These are phyloP conservation scores for Globodera ellingtonae DNA, from an alignment of 1,140 invertebrate genomes.

Conservation along the genomic window DNA sequence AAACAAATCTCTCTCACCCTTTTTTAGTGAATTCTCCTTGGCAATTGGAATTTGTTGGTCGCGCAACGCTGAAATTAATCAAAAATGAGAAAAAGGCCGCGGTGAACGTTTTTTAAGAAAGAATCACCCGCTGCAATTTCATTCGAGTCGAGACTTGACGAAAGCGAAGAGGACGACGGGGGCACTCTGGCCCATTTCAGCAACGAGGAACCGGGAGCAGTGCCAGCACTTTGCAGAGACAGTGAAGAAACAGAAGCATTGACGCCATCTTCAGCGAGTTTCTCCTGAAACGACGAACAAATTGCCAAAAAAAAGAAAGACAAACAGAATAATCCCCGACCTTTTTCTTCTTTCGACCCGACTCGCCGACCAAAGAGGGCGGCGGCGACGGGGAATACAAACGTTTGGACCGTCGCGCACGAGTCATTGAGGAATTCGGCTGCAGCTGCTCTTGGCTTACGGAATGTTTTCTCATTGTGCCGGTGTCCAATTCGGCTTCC, in stretches of 20 bases:
- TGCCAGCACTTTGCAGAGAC: not conserved
- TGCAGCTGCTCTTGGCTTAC: not conserved
- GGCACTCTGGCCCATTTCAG: slow-evolving; percentile 28
- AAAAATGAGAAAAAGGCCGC: no score
- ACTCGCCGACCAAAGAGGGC: slow-evolving; percentile 17
- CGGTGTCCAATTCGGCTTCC: not conserved
- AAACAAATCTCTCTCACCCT: not conserved
- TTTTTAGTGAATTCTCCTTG: not conserved
- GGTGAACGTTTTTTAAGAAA: not conserved
- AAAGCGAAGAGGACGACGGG: slow-evolving; percentile 23
- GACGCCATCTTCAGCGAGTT: not conserved
- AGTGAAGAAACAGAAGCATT: not conserved
- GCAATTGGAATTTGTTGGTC: not conserved
- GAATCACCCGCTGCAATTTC: not conserved
- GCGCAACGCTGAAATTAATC: not conserved
- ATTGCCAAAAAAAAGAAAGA: not conserved
- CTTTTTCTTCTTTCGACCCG: slow-evolving; percentile 13
- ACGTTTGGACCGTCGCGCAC: slow-evolving; percentile 6
- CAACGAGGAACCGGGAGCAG: slow-evolving; percentile 1
- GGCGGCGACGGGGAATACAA: slow-evolving; percentile 25
- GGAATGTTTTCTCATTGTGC: not conserved
- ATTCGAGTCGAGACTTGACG: not conserved
- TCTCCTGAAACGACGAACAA: slow-evolving; percentile 9
- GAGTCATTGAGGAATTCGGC: not conserved
- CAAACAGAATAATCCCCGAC: not conserved